phyloP scores from a whole-genome alignment of 2,888 invertebrate species.

The Drosophila ezoana region DNA sequence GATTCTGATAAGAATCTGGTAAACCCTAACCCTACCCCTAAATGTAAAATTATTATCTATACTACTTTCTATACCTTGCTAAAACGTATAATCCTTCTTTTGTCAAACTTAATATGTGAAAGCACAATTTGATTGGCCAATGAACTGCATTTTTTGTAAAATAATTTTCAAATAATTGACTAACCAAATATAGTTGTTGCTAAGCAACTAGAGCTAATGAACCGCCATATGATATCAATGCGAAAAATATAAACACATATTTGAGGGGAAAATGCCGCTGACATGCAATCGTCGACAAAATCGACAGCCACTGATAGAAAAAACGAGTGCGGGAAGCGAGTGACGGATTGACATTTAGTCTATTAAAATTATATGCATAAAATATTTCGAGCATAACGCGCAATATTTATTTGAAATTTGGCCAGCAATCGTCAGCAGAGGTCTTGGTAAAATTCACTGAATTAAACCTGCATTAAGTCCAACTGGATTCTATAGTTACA shows the following conservation, averaged over 20 bases:
- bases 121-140: too few species aligned
- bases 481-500: slow-evolving; percentile 10
- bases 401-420: slow-evolving; percentile 26
- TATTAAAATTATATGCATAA: not conserved
- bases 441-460: slow-evolving; percentile 6
- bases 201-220: slow-evolving; percentile 19
- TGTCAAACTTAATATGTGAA: too few species aligned
- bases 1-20: too few species aligned
- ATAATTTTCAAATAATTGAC: slow-evolving; percentile 4
- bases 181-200: slow-evolving; percentile 42
- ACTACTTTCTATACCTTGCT: too few species aligned
- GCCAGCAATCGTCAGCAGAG: slow-evolving; percentile 1
- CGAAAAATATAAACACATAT: slow-evolving; percentile 16
- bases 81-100: too few species aligned
- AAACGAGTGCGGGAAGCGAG: not conserved
- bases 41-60: too few species aligned
- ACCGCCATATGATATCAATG: not conserved
- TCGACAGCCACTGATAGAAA: slow-evolving; percentile 2
- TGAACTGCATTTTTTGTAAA: not conserved
- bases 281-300: slow-evolving; percentile 33
- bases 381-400: slow-evolving; percentile 8
- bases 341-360: slow-evolving; percentile 35
- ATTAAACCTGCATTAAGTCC: slow-evolving; percentile 18
- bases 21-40: too few species aligned
- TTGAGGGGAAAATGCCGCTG: slow-evolving; percentile 24